These are phyloP conservation scores for Zalophus californianus DNA, from an alignment of 2,797 vertebrate species.

Conservation along the genomic window DNA sequence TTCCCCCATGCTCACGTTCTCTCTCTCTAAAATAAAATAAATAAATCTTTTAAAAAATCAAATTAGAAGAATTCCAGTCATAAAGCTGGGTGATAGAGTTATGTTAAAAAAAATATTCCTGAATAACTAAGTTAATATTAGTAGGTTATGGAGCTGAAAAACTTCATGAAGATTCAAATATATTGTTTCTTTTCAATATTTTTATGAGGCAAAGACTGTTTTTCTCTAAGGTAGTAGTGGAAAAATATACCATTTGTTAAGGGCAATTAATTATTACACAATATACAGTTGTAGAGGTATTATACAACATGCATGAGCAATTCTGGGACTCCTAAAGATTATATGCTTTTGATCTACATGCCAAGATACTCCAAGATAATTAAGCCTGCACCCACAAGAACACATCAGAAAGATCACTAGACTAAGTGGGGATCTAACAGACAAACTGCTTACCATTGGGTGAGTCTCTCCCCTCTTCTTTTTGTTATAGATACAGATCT, in stretches of 20 bases:
- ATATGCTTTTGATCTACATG: neutral
- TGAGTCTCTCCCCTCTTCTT: neutral
- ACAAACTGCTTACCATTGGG: neutral
- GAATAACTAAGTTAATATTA: no score
- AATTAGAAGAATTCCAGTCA: no score
- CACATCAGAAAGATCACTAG: neutral
- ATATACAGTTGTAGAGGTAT: neutral
- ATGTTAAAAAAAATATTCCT: no score
- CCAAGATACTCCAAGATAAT: neutral
- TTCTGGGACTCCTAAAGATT: neutral
- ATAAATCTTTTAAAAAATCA: no score
- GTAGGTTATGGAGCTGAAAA: no score
- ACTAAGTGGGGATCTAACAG: neutral
- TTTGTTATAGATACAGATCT: neutral
- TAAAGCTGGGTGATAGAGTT: no score
- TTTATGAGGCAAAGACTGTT: conserved; percentile 13
- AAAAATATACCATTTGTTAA: neutral
- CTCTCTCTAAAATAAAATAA: no score
- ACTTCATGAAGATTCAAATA: neutral
- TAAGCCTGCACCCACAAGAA: neutral
- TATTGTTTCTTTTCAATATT: neutral
- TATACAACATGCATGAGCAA: neutral
- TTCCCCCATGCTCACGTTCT: no score
- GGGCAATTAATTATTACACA: neutral
- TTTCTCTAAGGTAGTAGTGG: neutral